Evolutionary conservation across 2,797 vertebrate genomes (phyloP), one percentile per base, ranked within the genome.

Genomic region (Takifugu ocellatus): DNA sequence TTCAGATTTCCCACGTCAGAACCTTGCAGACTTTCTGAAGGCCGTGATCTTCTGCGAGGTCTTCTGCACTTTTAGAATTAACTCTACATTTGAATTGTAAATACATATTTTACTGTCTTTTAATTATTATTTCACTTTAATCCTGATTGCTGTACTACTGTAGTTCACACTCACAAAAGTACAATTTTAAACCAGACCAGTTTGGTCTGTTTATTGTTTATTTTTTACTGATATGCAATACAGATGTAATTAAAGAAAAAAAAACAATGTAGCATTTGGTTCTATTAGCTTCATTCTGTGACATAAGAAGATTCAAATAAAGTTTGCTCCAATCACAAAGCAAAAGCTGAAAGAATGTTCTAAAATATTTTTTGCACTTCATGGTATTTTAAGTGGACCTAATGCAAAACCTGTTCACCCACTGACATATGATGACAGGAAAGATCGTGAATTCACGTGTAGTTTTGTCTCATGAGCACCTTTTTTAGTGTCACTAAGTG

Each of bases 101-200:
- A 39, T 39, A 39, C 67, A 31, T 36, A n/a, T 63, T 55, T 49
- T 50, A 43, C 36, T 36, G 16, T 43, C 3, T 25, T 71, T 60
- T n/a, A 54, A 11, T 54, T 2, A 57, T 52, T 55, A 21, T 47
- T 60, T 36, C 25, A 27, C 25, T 33, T 60, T 7, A 21, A 48
- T 62, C 63, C 57, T 50, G 25, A 26, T 57, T 68, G 44, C 69
- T 81, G 62, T 65, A 46, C 39, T 75, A 57, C 61, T 71, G 54
- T 76, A 68, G 54, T 29, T 56, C 52, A 36, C 33, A 31, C 21
- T 44, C 27, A 8, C 5, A 24, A 29, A 45, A 51, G 36, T 36
- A 48, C 24, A 24, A 10, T 47, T 16, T 49, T 21, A 54, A 58
- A 42, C 45, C 15, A 26, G n/a, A 16, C 1, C 42, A 21, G 24